Base-by-base conservation (phyloP, 2,888 invertebrate genomes). In the Cosmorhoe ocellata region DNA sequence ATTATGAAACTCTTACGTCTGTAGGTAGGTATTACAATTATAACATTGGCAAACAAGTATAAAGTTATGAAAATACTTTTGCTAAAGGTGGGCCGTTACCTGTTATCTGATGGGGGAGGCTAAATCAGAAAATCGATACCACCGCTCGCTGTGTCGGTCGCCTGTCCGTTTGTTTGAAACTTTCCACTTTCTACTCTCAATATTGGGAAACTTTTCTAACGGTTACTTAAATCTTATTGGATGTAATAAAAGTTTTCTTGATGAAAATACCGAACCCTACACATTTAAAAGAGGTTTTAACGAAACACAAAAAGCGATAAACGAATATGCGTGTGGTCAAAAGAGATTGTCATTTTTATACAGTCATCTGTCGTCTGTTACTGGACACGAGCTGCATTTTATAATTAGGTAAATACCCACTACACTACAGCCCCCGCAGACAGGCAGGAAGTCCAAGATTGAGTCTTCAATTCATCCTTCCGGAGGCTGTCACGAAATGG, bases 51-150 rank as follows among this genome's bases (percentile, higher is more conserved):
- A n/a, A n/a, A n/a, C n/a, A n/a, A n/a, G n/a, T 39, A 36, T 34
- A 39, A 51, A 44, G 51, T 55, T 46, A 58, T 46, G 54, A 48
- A 49, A 53, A 54, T 37, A 51, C n/a, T n/a, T n/a, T n/a, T 38
- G 57, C 48, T n/a, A 59, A 51, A 60, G 59, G 53, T 50, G 58
- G 38, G 58, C 33, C 45, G 56, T 74, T 80, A 82, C 84, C 85
- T 82, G 81, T 83, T 86, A 85, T 87, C 86, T 76, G 71, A 67
- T 65, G 64, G 78, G 85, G 86, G 84, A 79, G 74, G 77, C 71
- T 84, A 85, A 88, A 89, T 88, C 86, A 85, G 84, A 81, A 86
- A 89, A 89, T 88, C 89, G 77, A 89, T 88, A 84, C 51, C 67
- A 63, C 61, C 65, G 62, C 59, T 65, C 70, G 71, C 72, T 71